Base-by-base conservation (phyloP, 1,140 invertebrate genomes). In the Zaprionus ghesquierei region DNA sequence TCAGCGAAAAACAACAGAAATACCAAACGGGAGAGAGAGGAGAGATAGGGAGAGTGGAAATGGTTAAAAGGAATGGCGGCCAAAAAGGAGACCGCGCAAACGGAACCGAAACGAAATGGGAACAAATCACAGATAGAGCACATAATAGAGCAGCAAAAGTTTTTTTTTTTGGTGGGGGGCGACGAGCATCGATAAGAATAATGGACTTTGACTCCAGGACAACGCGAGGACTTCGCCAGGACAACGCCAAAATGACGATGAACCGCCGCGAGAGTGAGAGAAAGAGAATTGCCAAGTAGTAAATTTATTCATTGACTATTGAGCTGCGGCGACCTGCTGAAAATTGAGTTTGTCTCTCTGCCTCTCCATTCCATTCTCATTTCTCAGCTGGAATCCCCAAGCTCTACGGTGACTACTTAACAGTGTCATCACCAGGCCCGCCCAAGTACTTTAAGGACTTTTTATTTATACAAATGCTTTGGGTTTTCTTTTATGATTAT, bases 231-330 rank as follows among this genome's bases (percentile, higher is more conserved):
- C n/a, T n/a, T n/a, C 55, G 23, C 46, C 55, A 60, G 15, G 63
- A 66, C 25, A n/a, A 60, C n/a, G 22, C 55, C 50, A 10, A 53
- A 10, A 44, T 8, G 23, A 61, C 23, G 29, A 38, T 8, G 31
- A 60, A 46, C 23, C 35, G 23, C 18, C 29, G 9, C n/a, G n/a
- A n/a, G n/a, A n/a, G n/a, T n/a, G n/a, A n/a, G n/a, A n/a, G n/a
- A n/a, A 72, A 25, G 41, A 51, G 20, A 25, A 54, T 27, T 29
- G 27, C 38, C 9, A 8, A 31, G 35, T 50, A 71, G 46, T 69
- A 89, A 89, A 89, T 89, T 89, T 89, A 89, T 89, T 89, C 84
- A 89, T 89, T 89, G 84, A 89, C 84, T 89, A 89, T 89, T 89
- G 84, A 89, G 84, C 89, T 89, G 82, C 79, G 82, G 82, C 79